Base-by-base conservation (phyloP, 53 echinoderm and acorn worm species). In the Holothuria leucospilota region DNA sequence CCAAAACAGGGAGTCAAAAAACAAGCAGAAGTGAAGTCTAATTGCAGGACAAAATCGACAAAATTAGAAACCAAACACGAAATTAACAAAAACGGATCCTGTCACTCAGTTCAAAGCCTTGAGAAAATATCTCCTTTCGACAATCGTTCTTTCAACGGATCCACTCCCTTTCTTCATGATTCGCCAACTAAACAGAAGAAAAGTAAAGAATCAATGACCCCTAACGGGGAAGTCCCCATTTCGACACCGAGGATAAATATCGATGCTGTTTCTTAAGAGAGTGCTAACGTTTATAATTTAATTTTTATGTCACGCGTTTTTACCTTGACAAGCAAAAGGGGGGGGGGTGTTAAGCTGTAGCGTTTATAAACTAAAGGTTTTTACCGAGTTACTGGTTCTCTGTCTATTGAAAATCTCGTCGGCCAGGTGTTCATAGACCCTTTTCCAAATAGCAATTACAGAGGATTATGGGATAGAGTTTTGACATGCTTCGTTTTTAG, bases 41-140 rank as follows among this genome's bases (percentile, higher is more conserved):
- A 75, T 20, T 1, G 25, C 8, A 75, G 52, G 52, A 8, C 51
- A 16, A 75, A 75, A 51, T 20, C 75, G 1, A 46, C 23, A 25
- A 42, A 51, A 6, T 75, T 75, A 21, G 52, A 75, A 5, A 25
- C 75, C 23, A 75, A 75, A 28, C 75, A 72, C 0, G 56, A 70
- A 38, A 14, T 52, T 8, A 49, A 75, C 26, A 42, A 51, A 13
- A 75, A 75, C 13, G 75, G 75, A 51, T 75, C 75, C 23, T 49
- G 75, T 75, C 75, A 75, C 28, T 75, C 75, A 27, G 21, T n/a
- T 1, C 23, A 75, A 27, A 75, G n/a, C 52, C 23, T 75, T 21
- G 75, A 75, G 6, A 75, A 75, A 42, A 75, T 49, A 49, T 75
- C 75, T 1, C 52, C 72, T 39, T 75, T 26, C 23, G 75, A 75